Conservation (phyloP, 2,113 vertebrate species). For the Cairina moschata region DNA sequence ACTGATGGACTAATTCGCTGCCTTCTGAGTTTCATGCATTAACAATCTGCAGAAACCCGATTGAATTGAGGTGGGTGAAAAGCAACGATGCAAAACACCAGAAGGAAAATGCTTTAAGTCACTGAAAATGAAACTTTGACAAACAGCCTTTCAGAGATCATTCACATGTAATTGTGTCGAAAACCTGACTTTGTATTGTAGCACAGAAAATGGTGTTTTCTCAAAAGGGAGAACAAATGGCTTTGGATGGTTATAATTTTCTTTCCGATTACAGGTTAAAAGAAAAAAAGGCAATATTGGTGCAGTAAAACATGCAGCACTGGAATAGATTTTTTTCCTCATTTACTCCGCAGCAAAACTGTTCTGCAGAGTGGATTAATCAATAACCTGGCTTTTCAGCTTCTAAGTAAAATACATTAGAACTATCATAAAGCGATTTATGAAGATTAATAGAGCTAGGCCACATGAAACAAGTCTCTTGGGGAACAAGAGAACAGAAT, state of each 20-base stretch:
- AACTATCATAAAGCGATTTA: background rate
- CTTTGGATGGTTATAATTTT: conserved; percentile 7
- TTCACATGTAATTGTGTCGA: background rate
- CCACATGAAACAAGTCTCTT: background rate
- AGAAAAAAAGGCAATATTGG: conserved; percentile 26
- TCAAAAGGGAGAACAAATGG: background rate
- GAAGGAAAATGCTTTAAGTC: background rate
- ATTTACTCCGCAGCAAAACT: background rate
- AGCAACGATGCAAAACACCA: background rate
- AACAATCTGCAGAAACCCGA: background rate
- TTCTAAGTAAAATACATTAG: background rate
- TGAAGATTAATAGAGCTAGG: background rate
- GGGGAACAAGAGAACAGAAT: background rate
- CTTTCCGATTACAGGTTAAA: conserved; percentile 9
- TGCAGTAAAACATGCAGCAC: background rate
- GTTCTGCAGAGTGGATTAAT: background rate
- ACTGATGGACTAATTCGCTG: background rate
- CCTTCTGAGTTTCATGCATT: background rate
- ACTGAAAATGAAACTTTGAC: conserved; percentile 17
- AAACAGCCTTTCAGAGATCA: conserved; percentile 10
- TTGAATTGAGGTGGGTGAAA: background rate
- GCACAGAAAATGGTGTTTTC: background rate
- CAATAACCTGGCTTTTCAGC: background rate
- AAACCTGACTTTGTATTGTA: background rate
- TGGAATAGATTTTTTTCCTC: background rate